Base-by-base conservation (phyloP, 2,113 vertebrate genomes). In the Bos indicus region DNA sequence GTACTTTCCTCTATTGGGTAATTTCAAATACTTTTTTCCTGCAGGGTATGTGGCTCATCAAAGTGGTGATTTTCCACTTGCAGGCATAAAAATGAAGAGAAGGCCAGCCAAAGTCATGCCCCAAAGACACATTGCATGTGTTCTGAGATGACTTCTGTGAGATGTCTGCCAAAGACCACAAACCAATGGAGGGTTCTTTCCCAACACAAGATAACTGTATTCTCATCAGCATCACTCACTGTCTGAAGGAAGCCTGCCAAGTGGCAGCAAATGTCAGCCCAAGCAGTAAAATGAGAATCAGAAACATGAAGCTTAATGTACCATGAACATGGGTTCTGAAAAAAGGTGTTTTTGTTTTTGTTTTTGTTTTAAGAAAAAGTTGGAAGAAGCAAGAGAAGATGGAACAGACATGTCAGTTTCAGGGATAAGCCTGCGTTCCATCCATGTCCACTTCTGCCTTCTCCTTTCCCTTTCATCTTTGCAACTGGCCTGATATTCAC, bases 21-120 rank as follows among this genome's bases (percentile, higher is more conserved):
- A 93, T 94, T 89, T 85, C 81, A 97, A 81, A 94, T 30, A 51
- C 77, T 90, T 96, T 92, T 54, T n/a, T 74, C 60, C 90, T 74
- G 46, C 26, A 54, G 51, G 71, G 28, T 93, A 59, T 14, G 2
- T 85, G 84, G 93, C 82, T 97, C 96, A 86, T 89, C 92, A 88
- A 96, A 97, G 95, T 78, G 51, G 96, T 95, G 67, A 97, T 93
- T 98, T 98, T 98, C 97, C 96, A 97, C 94, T 98, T 96, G 82
- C 56, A 92, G 67, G 67, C 89, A 96, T 96, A 96, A 86, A 98
- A 96, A 96, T 77, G 90, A 86, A 93, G 94, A 94, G 64, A 82
- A 13, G 26, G 51, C 92, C 60, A 21, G 97, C 90, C 89, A 96
- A 67, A 94, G 62, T 46, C 23, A 1, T 52, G 46, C 54, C 82